Percentiles rank a stretch among this genome's conserved stretches.
phyloP scores from a whole-genome alignment of 2,113 vertebrate species.

The Dipodomys stephensi region DNA sequence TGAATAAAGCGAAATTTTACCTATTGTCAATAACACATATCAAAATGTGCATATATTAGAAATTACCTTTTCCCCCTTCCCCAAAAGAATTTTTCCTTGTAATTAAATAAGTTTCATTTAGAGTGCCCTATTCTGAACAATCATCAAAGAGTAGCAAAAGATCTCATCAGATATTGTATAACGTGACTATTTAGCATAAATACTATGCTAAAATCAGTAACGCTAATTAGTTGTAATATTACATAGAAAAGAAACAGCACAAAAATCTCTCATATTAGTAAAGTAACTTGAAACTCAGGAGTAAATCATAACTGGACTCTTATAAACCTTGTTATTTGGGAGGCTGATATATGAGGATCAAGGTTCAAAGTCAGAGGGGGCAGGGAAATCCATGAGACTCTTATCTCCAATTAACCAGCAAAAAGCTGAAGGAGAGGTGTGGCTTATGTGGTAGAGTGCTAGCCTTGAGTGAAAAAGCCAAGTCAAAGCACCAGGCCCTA shows the following conservation, averaged over 20 bases:
- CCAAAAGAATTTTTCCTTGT: constrained; percentile 35
- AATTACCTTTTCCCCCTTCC: not conserved
- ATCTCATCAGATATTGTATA: not conserved
- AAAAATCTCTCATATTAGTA: not conserved
- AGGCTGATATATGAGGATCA: too few species aligned
- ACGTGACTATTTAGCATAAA: not conserved
- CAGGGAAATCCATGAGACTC: too few species aligned
- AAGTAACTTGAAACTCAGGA: not conserved
- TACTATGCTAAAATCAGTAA: not conserved
- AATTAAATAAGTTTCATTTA: constrained; percentile 51
- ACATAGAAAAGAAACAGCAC: not conserved
- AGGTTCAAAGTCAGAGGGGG: too few species aligned
- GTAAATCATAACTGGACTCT: not conserved
- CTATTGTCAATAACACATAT: constrained; percentile 39
- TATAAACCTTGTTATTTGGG: too few species aligned
- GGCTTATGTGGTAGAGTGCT: too few species aligned
- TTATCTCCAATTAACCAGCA: too few species aligned
- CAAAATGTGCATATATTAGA: constrained; percentile 50
- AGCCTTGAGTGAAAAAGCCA: too few species aligned
- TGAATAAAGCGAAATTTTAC: constrained; percentile 57
- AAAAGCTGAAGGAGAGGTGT: too few species aligned
- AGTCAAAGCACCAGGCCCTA: too few species aligned
- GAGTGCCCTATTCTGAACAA: constrained; percentile 48
- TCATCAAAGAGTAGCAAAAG: constrained; percentile 42
- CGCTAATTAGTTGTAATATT: not conserved